Base-by-base conservation (phyloP, 2,797 vertebrate genomes). In the Sphenopsis melanotis region DNA sequence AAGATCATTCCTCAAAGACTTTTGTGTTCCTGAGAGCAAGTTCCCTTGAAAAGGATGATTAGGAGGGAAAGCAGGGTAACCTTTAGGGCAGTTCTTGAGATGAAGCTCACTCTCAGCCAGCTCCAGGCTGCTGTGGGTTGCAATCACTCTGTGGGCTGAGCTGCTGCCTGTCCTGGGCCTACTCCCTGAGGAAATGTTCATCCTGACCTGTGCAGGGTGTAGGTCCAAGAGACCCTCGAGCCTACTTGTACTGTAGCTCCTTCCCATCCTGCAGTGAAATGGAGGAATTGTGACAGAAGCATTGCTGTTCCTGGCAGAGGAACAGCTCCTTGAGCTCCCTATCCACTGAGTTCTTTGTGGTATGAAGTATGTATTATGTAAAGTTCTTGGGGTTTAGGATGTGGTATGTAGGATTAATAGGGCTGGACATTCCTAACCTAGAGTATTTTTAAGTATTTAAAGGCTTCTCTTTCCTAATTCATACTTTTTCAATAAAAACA, bases 321-420 rank as follows among this genome's bases (percentile, higher is more conserved):
- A 77, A 6, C 44, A 56, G 46, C 19, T 83, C 24, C 26, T 55
- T 36, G 56, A 52, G 39, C 34, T 90, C 39, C 19, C 20, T 6
- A 3, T 61, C 81, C 66, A 18, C 42, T 0, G 15, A 64, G 65
- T 29, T 63, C 32, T 89, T 75, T 3, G 4, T 0, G 2, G 22
- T 50, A 53, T 6, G 11, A 78, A 75, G 46, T 29, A 61, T 0
- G 4, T 60, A 10, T 50, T 83, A 42, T 18, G 17, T 70, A 13
- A 92, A 49, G 42, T 65, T 85, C 47, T 80, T 91, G 26, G 53
- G 46, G 21, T 59, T 95, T 88, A 34, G 81, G 56, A 83, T 59
- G 70, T 85, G 64, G 50, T 24, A 17, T 11, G 16, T 63, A 66
- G 39, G 12, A 80, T 65, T 83, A 90, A 57, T 46, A 68, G 72